Base-by-base conservation (phyloP, 1,140 invertebrate genomes). In the Nixonia krombeini region DNA sequence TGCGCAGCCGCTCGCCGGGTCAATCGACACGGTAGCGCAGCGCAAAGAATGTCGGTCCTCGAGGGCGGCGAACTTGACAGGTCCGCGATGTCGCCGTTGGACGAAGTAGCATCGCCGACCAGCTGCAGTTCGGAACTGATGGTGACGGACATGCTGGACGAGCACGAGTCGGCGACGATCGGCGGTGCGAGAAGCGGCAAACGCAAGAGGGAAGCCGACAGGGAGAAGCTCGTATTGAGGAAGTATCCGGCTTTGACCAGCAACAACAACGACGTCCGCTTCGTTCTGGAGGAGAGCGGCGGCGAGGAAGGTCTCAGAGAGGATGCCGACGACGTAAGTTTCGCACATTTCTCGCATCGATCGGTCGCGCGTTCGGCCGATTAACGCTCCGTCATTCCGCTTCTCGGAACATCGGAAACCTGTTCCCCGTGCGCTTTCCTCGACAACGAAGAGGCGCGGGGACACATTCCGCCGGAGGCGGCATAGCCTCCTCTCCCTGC, bases 231-330 rank as follows among this genome's bases (percentile, higher is more conserved):
- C 2, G 79, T 74, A 29, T 79, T 84, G 7, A 78, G 87, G 72
- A 87, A 87, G 74, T 72, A 85, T 62, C 76, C 83, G 10, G 80
- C 82, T 29, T 76, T 85, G 13, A 57, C 72, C 4, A 77, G 73
- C 45, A 87, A 87, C 73, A 88, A 88, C 71, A 88, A 88, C 73
- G 87, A 89, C 69, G 88, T 89, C 10, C 81, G 83, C 2, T 89
- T 90, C 68, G 88, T 89, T 8, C 81, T 89, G 38, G 86, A 87
- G 13, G 85, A 87, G 8, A 81, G 73, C 37, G 78, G 77, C 15
- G 84, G 85, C 52, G 85, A 87, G 57, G 82, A 72, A 16, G 70
- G 82, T 3, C 79, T 75, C 26, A n/a, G n/a, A n/a, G 83, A 84
- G 12, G 86, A 86, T 13, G 76, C 70, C 3, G 87, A 88, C 15